These are phyloP conservation scores for Loriculus beryllinus DNA, from an alignment of 2,797 vertebrate species.

Conservation along the genomic window DNA sequence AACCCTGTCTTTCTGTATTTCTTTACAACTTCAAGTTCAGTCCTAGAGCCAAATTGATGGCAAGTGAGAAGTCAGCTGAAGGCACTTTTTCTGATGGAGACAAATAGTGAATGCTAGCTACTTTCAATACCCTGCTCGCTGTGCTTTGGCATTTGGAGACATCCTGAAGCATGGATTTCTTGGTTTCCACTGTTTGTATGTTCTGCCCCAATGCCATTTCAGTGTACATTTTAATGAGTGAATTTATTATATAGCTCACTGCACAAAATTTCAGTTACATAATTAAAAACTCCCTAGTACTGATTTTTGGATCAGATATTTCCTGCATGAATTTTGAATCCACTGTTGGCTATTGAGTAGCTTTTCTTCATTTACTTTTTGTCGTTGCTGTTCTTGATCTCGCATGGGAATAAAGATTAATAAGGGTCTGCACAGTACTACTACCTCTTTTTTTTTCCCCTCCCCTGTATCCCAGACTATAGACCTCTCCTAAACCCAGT, in stretches of 20 bases:
- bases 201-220: constrained; percentile 35
- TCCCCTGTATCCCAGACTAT: constrained; percentile 50
- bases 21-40: neutral
- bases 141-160: neutral
- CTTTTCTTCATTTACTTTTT: neutral
- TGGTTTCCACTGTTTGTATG: constrained; percentile 10
- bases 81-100: neutral
- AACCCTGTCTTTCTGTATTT: neutral
- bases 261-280: constrained; percentile 44
- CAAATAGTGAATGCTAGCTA: neutral
- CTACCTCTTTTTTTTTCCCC: neutral
- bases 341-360: neutral
- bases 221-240: constrained; percentile 44
- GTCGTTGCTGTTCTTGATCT: neutral
- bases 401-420: constrained; percentile 10
- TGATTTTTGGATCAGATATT: constrained; percentile 40
- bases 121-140: neutral
- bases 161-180: constrained; percentile 17
- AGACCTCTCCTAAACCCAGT: constrained; percentile 66
- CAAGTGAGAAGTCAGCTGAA: neutral
- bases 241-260: constrained; percentile 57
- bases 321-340: constrained; percentile 32
- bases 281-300: constrained; percentile 33
- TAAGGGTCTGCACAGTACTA: neutral
- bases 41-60: neutral